Evolutionary conservation across 1,140 invertebrate genomes (phyloP), one percentile per base, ranked within the genome.

Genomic region (Drosophila orosa): DNA sequence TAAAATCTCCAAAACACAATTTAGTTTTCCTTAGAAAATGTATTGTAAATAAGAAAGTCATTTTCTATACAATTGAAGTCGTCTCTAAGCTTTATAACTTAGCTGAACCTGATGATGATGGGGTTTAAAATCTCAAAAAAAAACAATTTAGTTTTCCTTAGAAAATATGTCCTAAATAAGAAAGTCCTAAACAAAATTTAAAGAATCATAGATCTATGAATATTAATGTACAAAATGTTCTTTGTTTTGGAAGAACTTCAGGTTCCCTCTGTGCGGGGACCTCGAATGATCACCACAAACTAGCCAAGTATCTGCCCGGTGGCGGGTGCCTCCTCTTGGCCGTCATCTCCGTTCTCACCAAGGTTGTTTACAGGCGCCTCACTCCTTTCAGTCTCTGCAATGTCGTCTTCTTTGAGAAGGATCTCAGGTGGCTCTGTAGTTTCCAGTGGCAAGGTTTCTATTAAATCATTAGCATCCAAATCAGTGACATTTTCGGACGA

Each of bases 251-350:
- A 61, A 35, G 17, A n/a, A 22, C 17, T 42, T 55, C 3, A 24
- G 29, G 39, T 15, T 25, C 24, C 13, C 12, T 42, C 33, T 59
- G 25, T 12, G 35, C 17, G 8, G 29, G 48, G 40, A 44, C 48
- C 48, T 27, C 29, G 25, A 45, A 74, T 15, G 35, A 74, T 74
- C 48, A 65, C 35, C 50, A 74, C 25, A 58, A 74, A 74, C 72
- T 75, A 75, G 59, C 72, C 72, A 3, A 33, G 12, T 15, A 57
- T 55, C 6, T 50, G 22, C 12, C 35, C 33, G 3, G 50, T 19
- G 15, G 13, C 7, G 12, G 25, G 39, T 9, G 10, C 12, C 17
- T 56, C 3, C 19, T 24, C 45, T 24, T 52, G 50, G 17, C 8
- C 31, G 7, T 6, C 15, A 4, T 47, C 39, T 10, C n/a, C 19